Conservation (phyloP, 2,113 vertebrate species). For the Dendropsophus ebraccatus region DNA sequence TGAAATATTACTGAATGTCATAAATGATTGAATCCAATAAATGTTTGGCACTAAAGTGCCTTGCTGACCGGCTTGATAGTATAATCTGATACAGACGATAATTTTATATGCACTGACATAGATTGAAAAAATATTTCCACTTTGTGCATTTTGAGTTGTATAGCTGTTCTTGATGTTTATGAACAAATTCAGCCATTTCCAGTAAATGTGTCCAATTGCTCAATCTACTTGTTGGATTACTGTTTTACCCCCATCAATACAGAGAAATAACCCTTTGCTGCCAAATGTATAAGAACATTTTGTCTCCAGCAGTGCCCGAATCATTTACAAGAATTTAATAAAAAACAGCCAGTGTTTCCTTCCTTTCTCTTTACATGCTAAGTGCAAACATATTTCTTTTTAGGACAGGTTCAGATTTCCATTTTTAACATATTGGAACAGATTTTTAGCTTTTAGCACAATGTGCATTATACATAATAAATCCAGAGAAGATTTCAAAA, state of each 20-base stretch:
- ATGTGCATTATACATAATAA: not conserved
- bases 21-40: constrained; percentile 9
- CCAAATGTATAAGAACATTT: constrained; percentile 7
- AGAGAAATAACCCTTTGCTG: constrained; percentile 1
- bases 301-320: not conserved
- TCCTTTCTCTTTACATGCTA: constrained; percentile 19
- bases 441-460: not conserved
- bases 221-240: constrained; percentile 4
- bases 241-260: not conserved
- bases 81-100: not conserved
- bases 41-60: not conserved
- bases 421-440: not conserved
- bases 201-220: not conserved
- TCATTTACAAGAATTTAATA: constrained; percentile 19
- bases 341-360: not conserved
- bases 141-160: not conserved
- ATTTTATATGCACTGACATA: not conserved
- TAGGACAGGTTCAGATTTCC: not conserved
- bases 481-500: not conserved
- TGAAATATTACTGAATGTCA: constrained; percentile 23
- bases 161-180: not conserved
- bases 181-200: not conserved
- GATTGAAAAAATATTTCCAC: constrained; percentile 1
- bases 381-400: constrained; percentile 36
- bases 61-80: constrained; percentile 9